phyloP scores from a whole-genome alignment of 2,797 vertebrate genomes.

The Enteromius treurensis region DNA sequence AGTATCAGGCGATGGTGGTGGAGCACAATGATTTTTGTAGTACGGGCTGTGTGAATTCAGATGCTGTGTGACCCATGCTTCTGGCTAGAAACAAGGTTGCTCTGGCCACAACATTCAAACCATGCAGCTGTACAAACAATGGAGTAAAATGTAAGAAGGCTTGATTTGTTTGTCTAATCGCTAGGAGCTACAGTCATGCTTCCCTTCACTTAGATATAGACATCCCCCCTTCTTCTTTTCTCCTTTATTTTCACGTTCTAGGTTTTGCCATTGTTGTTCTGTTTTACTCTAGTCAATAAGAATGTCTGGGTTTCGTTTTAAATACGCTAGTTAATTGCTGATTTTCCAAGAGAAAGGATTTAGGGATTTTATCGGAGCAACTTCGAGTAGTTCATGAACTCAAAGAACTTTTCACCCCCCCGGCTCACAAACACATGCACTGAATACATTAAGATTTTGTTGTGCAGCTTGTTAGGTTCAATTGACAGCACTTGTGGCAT shows the following conservation, averaged over 20 bases:
- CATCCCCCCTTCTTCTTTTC: slow-evolving; percentile 17
- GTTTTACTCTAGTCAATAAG: slow-evolving; percentile 1
- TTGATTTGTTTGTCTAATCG: slow-evolving; percentile 63
- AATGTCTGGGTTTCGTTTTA: slow-evolving; percentile 44
- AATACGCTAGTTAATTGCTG: slow-evolving; percentile 10
- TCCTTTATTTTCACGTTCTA: slow-evolving; percentile 17
- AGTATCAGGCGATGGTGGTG: slow-evolving; percentile 8
- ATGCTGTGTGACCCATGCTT: slow-evolving; percentile 48
- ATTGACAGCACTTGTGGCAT: background rate
- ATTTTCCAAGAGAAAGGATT: background rate
- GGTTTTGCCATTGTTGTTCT: slow-evolving; percentile 22
- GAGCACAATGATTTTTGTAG: slow-evolving; percentile 29
- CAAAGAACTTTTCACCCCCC: slow-evolving; percentile 20
- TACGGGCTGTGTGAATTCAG: slow-evolving; percentile 37
- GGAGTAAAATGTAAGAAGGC: slow-evolving; percentile 42
- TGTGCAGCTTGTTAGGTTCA: background rate
- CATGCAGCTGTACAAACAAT: slow-evolving; percentile 65
- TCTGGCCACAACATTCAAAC: slow-evolving; percentile 49
- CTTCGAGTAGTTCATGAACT: background rate
- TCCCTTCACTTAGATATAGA: slow-evolving; percentile 43
- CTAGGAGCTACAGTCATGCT: slow-evolving; percentile 52
- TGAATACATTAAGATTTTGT: background rate
- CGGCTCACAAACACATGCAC: background rate
- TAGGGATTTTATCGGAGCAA: background rate
- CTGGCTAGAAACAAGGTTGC: slow-evolving; percentile 44